Percentiles rank a stretch among this genome's conserved stretches.
Conservation (phyloP, 2,888 invertebrate species). For the Kryphioiulus occultus region DNA sequence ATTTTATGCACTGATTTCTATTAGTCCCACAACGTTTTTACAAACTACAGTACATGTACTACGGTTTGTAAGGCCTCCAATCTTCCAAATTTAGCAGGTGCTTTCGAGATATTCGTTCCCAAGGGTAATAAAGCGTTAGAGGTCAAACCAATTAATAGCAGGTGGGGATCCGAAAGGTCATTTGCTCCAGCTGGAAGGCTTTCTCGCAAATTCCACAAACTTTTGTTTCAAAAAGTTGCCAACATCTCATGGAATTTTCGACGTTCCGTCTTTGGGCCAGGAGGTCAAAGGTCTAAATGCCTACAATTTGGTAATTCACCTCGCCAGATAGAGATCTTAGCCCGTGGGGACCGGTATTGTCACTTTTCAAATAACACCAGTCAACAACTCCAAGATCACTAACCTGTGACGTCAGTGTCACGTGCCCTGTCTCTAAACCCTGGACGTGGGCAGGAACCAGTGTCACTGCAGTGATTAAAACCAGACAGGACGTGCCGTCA, state of each 20-base stretch:
- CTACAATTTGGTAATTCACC: conserved; percentile 11
- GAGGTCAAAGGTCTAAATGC: background rate
- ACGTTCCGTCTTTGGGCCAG: background rate
- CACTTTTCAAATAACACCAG: background rate
- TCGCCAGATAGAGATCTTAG: background rate
- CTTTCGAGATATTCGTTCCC: background rate
- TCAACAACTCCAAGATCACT: background rate
- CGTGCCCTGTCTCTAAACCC: background rate
- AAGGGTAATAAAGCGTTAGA: background rate
- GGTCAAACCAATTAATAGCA: conserved; percentile 20
- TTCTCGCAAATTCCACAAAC: background rate
- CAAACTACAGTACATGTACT: too few relatives aligned
- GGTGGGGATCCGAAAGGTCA: background rate
- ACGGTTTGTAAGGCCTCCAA: too few relatives aligned
- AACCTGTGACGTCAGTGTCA: background rate
- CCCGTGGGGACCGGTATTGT: background rate
- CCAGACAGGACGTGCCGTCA: background rate
- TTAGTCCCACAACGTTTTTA: too few relatives aligned
- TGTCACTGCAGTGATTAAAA: background rate
- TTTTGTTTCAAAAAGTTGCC: background rate
- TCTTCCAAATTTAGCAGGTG: background rate
- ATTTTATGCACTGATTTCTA: too few relatives aligned
- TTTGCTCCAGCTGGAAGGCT: background rate
- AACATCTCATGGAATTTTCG: background rate
- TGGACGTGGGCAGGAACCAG: background rate